Conservation (phyloP, 2,888 invertebrate species). For the Thecophora atra region DNA sequence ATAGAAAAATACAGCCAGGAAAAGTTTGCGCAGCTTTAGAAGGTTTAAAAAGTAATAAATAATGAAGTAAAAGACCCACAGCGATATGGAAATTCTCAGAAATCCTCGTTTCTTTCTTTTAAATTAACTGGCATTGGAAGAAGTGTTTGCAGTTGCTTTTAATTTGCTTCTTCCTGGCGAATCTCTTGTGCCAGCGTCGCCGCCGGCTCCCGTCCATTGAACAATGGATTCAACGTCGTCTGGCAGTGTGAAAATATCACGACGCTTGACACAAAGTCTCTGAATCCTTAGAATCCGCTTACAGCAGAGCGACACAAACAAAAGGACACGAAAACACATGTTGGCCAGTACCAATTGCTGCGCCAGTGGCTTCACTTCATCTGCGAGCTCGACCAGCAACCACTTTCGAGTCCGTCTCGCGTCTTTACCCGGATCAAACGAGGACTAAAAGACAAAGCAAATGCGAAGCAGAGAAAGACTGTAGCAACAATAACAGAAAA, state of each 20-base stretch:
- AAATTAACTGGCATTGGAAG: no score
- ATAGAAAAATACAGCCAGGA: no score
- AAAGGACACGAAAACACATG: not conserved
- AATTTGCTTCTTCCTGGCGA: no score
- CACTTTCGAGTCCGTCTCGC: no score
- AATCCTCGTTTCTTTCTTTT: no score
- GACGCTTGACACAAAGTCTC: slow-evolving; percentile 8
- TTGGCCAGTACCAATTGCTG: no score
- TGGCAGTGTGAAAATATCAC: not conserved
- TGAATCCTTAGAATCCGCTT: slow-evolving; percentile 2
- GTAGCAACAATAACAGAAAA: slow-evolving; percentile 32
- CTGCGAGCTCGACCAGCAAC: not conserved
- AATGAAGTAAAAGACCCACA: no score
- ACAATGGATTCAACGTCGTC: not conserved
- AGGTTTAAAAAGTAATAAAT: no score
- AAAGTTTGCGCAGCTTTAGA: no score
- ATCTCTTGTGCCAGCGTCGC: not conserved
- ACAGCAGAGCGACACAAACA: not conserved
- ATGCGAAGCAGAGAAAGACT: not conserved
- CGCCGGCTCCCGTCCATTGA: not conserved
- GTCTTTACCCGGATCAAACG: not conserved
- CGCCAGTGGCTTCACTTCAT: no score
- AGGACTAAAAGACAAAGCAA: not conserved
- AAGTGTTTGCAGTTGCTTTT: no score
- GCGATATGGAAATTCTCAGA: no score